Base-by-base conservation (phyloP, 2,888 invertebrate species). In the Cataglyphis altisquamis region DNA sequence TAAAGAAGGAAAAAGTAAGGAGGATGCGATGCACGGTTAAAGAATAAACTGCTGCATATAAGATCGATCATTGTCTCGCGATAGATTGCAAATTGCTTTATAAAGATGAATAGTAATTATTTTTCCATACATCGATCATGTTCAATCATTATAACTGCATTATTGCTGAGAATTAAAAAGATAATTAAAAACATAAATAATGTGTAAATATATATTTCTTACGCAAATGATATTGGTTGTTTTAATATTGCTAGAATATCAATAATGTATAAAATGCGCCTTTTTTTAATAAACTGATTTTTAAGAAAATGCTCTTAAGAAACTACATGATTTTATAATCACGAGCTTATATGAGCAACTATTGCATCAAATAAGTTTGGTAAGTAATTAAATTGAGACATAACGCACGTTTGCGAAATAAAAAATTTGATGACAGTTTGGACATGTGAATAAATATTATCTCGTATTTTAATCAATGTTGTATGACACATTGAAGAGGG, bases 51-150 rank as follows among this genome's bases (percentile, higher is more conserved):
- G 63, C 73, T 63, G 62, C 66, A 18, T 41, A 45, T 32, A 64
- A 57, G 57, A 70, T 55, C n/a, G 18, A 18, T 64, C 62, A 77
- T 88, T 77, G 75, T 68, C 70, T 81, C 82, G 10, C 63, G 25
- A 36, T 73, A 63, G 48, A 75, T 83, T 80, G 29, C 39, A 77
- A 66, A 57, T 77, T 48, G 21, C 36, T 18, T 12, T 82, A 75
- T 57, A 82, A 12, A 36, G 12, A 82, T 86, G 68, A 88, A 84
- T 52, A 83, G 75, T 78, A 82, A 80, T 82, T 77, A 73, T 82
- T 74, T 64, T 84, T 85, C 55, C 62, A 45, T 25, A 5, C 12
- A 21, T 63, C 63, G 21, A 74, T 74, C 48, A n/a, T 18, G 18
- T 48, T 48, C 18, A 48, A 48, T 48, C 48, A 48, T 48, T n/a